Evolutionary conservation across 1,140 invertebrate genomes (phyloP).

Genomic region (Stegodyphus dumicola): DNA sequence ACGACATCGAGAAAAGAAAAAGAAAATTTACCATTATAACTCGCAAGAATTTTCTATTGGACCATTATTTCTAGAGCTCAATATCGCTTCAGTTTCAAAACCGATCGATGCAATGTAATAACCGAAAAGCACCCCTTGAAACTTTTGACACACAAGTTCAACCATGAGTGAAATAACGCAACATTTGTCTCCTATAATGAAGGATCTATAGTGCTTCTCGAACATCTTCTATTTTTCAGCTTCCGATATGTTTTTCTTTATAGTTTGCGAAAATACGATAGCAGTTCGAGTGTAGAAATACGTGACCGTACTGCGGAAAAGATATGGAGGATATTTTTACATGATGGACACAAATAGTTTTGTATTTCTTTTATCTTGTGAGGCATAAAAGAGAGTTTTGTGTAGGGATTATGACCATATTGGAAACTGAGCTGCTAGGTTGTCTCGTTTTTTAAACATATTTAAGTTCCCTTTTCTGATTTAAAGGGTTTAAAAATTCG

Average conservation of each 20-base stretch:
- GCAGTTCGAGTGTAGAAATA: neutral
- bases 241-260: too few relatives aligned
- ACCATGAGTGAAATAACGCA: conserved; percentile 54
- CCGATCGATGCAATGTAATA: conserved; percentile 36
- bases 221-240: too few relatives aligned
- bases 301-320: conserved; percentile 3
- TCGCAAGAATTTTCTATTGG: neutral
- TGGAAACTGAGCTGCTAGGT: too few relatives aligned
- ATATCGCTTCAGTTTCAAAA: neutral
- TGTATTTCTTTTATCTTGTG: neutral
- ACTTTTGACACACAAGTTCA: conserved; percentile 48
- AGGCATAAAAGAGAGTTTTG: too few relatives aligned
- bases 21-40: too few relatives aligned
- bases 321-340: neutral
- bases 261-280: too few relatives aligned
- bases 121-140: conserved; percentile 32
- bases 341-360: neutral
- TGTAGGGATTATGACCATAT: too few relatives aligned
- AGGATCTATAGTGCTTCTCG: conserved; percentile 18
- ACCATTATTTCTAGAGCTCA: neutral
- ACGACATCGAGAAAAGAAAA: too few relatives aligned
- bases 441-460: too few relatives aligned
- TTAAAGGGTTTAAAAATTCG: too few relatives aligned
- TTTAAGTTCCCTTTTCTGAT: too few relatives aligned
- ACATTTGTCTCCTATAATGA: conserved; percentile 51